Percentiles rank a stretch among this genome's conserved stretches.
These are phyloP conservation scores for Branchinecta sandiegonensis DNA, from an alignment of 2,888 invertebrate genomes.

Conservation along the genomic window DNA sequence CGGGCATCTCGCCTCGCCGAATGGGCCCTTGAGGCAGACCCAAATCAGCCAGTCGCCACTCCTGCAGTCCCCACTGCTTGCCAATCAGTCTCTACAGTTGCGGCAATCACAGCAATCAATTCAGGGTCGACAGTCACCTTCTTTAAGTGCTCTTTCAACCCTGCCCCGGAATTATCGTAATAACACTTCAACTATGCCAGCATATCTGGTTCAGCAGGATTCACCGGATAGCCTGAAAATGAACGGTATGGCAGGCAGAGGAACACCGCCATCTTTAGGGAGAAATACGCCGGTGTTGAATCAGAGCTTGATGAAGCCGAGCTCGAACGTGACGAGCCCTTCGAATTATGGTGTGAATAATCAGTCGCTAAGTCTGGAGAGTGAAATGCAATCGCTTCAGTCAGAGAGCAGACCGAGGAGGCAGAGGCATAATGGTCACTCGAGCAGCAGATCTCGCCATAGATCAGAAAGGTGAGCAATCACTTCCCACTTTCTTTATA, in stretches of 20 bases:
- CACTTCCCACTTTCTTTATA: too few relatives aligned
- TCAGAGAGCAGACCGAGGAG: background rate
- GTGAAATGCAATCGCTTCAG: conserved; percentile 6
- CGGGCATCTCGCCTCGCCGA: background rate
- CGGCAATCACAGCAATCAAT: background rate
- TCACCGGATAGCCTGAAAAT: background rate
- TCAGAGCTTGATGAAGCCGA: background rate
- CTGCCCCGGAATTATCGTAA: background rate
- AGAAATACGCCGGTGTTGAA: conserved; percentile 16
- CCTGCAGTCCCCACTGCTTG: background rate
- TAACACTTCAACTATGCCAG: background rate
- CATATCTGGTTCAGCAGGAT: background rate
- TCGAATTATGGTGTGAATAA: background rate
- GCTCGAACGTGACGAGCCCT: background rate
- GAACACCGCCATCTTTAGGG: background rate
- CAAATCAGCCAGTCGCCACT: background rate
- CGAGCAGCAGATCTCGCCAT: conserved; percentile 5
- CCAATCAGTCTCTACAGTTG: background rate
- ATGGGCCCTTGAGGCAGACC: background rate
- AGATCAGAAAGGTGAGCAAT: conserved; percentile 4
- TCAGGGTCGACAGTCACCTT: background rate
- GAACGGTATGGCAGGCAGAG: conserved; percentile 4
- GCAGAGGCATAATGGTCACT: background rate
- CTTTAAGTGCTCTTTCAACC: background rate
- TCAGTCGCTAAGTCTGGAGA: background rate